Evolutionary conservation across 2,888 invertebrate species (phyloP).

Genomic region (Nomada ferruginata): DNA sequence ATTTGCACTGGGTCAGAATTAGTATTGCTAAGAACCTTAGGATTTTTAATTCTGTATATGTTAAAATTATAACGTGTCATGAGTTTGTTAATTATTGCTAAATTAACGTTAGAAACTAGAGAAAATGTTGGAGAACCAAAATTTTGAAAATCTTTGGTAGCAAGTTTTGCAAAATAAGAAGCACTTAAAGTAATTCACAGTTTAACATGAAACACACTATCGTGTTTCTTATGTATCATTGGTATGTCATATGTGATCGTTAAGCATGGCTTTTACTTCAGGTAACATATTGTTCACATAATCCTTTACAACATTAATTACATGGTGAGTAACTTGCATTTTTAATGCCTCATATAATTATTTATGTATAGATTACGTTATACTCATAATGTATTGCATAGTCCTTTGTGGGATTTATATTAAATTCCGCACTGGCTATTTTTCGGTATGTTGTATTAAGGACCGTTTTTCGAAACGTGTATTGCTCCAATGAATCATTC

Average conservation of each 20-base stretch:
- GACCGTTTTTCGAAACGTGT: background rate
- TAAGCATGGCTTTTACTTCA: background rate
- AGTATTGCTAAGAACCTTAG: background rate
- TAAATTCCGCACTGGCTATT: background rate
- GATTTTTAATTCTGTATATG: background rate
- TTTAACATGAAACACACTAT: background rate
- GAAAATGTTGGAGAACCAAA: background rate
- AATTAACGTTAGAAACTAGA: background rate
- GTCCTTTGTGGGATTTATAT: constrained; percentile 12
- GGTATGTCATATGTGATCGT: constrained; percentile 6
- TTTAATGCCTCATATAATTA: background rate
- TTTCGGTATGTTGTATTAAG: background rate
- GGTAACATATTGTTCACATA: constrained; percentile 16
- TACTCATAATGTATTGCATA: constrained; percentile 5
- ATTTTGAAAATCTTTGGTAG: background rate
- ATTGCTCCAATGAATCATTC: background rate
- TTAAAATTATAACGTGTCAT: background rate
- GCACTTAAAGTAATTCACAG: background rate
- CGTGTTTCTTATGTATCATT: constrained; percentile 4
- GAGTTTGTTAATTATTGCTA: no score
- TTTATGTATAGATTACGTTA: background rate
- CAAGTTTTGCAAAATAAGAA: background rate
- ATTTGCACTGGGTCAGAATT: background rate
- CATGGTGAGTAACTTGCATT: constrained; percentile 13
- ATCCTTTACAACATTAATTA: background rate